phyloP scores from a whole-genome alignment of 2,888 invertebrate genomes.

The Amphipyra tragopoginis region DNA sequence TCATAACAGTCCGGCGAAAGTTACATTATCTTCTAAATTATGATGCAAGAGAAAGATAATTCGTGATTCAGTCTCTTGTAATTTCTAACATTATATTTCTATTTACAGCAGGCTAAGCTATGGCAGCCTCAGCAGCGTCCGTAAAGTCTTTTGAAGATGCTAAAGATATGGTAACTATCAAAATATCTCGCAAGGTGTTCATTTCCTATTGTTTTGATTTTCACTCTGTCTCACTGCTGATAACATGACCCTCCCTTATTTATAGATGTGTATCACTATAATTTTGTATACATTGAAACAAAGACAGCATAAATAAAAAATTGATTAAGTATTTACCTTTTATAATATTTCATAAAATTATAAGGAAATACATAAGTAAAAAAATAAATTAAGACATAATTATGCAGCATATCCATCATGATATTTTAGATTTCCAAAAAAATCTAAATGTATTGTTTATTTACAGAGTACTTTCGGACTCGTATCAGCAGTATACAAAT shows the following conservation, averaged over 20 bases:
- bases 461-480: constrained; percentile 64
- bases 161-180: constrained; percentile 15
- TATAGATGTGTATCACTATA: neutral
- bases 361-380: too few species aligned
- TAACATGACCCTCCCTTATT: too few species aligned
- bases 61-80: too few species aligned
- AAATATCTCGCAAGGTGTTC: neutral
- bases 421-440: too few species aligned
- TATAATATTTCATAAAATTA: too few species aligned
- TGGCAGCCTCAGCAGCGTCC: constrained; percentile 9
- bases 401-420: too few species aligned
- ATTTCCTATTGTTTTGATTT: neutral
- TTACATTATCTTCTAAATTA: too few species aligned
- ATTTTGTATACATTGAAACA: neutral
- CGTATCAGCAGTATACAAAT: constrained; percentile 69
- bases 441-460: constrained; percentile 7
- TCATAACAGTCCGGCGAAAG: too few species aligned
- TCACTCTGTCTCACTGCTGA: neutral
- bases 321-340: neutral
- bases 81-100: too few species aligned
- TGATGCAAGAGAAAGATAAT: too few species aligned
- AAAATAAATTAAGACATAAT: too few species aligned
- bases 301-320: neutral
- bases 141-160: constrained; percentile 3
- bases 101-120: constrained; percentile 17